phyloP scores from a whole-genome alignment of 2,888 invertebrate species.

The Syritta pipiens region DNA sequence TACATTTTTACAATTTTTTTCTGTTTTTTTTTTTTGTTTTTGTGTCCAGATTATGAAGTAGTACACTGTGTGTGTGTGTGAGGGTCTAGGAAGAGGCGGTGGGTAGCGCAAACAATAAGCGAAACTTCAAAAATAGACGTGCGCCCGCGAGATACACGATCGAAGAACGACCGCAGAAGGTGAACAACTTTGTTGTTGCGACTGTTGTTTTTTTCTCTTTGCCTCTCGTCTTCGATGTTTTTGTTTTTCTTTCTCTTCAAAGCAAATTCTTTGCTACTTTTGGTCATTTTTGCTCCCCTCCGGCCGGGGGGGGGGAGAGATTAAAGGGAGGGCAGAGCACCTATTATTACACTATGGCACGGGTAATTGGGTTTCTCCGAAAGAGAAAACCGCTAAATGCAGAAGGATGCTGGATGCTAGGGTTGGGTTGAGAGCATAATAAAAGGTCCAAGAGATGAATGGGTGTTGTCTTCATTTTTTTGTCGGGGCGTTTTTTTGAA shows the following conservation, averaged over 20 bases:
- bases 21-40: background rate
- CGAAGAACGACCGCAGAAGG: slow-evolving; percentile 65
- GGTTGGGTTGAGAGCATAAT: background rate
- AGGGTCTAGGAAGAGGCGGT: slow-evolving; percentile 37
- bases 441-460: too few species aligned
- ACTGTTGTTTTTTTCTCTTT: slow-evolving; percentile 3
- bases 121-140: slow-evolving; percentile 50
- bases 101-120: slow-evolving; percentile 48
- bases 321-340: too few species aligned
- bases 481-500: background rate
- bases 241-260: slow-evolving; percentile 4
- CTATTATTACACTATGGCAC: slow-evolving; percentile 46
- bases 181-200: slow-evolving; percentile 59
- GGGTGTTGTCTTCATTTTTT: too few species aligned
- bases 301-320: background rate
- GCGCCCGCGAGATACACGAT: slow-evolving; percentile 17
- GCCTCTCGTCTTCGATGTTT: slow-evolving; percentile 1
- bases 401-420: slow-evolving; percentile 1
- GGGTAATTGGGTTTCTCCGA: slow-evolving; percentile 52
- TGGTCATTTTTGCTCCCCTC: slow-evolving; percentile 30
- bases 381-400: slow-evolving; percentile 30
- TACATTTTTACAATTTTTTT: slow-evolving; percentile 8
- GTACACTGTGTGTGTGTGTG: background rate
- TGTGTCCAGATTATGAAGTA: background rate
- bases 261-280: slow-evolving; percentile 5